Evolutionary conservation across 2,888 invertebrate genomes (phyloP).

Genomic region (Acanthopleura granulata): DNA sequence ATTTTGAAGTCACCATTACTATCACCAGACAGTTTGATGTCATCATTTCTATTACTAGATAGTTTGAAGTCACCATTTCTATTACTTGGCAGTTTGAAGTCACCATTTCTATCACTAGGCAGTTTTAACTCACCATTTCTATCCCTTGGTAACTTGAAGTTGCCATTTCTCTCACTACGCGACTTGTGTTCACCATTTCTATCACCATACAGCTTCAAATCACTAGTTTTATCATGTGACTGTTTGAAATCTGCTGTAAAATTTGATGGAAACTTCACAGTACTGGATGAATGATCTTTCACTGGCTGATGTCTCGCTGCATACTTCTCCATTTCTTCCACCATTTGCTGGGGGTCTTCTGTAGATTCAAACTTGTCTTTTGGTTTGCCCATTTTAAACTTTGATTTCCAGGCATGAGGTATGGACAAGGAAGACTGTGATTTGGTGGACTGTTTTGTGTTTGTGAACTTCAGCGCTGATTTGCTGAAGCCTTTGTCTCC

Average conservation of each 20-base stretch:
- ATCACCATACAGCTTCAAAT: too few species aligned
- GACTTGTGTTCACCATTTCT: too few species aligned
- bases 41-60: too few species aligned
- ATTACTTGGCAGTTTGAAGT: too few species aligned
- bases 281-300: background rate
- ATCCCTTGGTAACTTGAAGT: too few species aligned
- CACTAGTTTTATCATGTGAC: too few species aligned
- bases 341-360: slow-evolving; percentile 50
- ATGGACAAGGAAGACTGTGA: background rate
- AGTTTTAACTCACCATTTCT: too few species aligned
- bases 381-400: background rate
- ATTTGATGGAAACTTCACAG: background rate
- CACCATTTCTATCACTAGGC: too few species aligned
- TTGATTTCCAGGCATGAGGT: background rate
- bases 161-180: too few species aligned
- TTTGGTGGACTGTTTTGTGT: background rate
- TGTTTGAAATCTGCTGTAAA: background rate
- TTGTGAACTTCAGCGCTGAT: background rate
- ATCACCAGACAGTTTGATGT: too few species aligned
- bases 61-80: too few species aligned
- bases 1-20: too few species aligned
- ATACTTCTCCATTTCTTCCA: slow-evolving; percentile 62
- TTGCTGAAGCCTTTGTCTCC: background rate
- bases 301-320: background rate
- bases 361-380: background rate